Conservation (phyloP, 2,888 invertebrate species). For the Melieria omissa region DNA sequence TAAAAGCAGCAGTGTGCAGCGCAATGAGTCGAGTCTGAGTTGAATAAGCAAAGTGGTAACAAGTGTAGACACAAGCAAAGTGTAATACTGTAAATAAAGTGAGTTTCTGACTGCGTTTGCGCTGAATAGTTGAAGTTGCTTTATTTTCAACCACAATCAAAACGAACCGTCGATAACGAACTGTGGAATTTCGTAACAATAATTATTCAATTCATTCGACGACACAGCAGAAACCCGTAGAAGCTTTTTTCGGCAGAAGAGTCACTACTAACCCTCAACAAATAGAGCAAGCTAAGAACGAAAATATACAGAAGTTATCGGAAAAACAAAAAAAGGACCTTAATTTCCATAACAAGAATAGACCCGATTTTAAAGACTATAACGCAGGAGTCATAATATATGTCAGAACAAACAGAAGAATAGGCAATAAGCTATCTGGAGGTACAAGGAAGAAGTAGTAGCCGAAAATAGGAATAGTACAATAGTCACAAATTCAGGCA, state of each 20-base stretch:
- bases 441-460: slow-evolving; percentile 5
- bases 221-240: neutral
- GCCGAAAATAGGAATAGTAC: neutral
- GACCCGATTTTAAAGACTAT: neutral
- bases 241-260: slow-evolving; percentile 2
- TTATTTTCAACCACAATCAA: no score
- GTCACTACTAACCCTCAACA: slow-evolving; percentile 4
- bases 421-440: neutral
- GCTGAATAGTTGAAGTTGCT: no score
- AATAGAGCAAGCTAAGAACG: slow-evolving; percentile 5
- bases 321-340: neutral
- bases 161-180: no score
- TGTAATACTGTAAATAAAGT: no score
- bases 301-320: neutral
- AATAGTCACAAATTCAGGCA: neutral
- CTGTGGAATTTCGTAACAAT: no score
- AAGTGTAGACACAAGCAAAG: no score
- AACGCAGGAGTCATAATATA: neutral
- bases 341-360: neutral
- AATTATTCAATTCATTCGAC: slow-evolving; percentile 1
- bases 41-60: no score
- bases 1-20: no score
- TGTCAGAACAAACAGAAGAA: no score
- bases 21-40: no score
- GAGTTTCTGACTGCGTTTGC: no score